Conservation (phyloP, 2,113 vertebrate genomes). For the Gadus chalcogrammus region DNA sequence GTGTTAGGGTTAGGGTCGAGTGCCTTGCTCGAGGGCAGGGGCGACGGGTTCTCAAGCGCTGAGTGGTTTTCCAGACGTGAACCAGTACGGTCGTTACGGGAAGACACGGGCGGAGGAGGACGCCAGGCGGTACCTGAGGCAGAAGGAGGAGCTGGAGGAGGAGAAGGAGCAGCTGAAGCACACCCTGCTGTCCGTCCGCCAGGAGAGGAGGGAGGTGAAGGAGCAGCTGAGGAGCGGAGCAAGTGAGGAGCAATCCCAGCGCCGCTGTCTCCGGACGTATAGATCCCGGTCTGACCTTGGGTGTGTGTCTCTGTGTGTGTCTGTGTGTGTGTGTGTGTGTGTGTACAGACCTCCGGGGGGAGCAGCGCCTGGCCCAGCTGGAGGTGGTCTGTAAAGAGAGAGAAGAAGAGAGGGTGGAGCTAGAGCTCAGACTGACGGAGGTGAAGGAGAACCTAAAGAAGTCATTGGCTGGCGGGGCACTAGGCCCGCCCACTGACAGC, state of each 20-base stretch:
- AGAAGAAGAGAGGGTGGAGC: constrained; percentile 84
- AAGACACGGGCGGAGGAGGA: constrained; percentile 96
- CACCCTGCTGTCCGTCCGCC: constrained; percentile 76
- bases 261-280: neutral
- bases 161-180: constrained; percentile 84
- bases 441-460: constrained; percentile 94
- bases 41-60: no score
- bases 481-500: constrained; percentile 75
- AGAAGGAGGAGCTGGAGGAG: constrained; percentile 91
- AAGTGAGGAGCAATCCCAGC: constrained; percentile 66
- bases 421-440: constrained; percentile 86
- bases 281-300: constrained; percentile 1
- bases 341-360: constrained; percentile 52
- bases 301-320: neutral
- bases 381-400: constrained; percentile 85
- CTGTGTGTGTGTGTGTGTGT: constrained; percentile 6
- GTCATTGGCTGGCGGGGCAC: constrained; percentile 84
- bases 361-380: constrained; percentile 75
- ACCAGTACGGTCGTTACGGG: constrained; percentile 88
- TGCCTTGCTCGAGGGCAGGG: no score
- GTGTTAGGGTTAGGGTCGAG: no score
- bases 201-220: constrained; percentile 83
- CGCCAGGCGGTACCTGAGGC: constrained; percentile 80
- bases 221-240: constrained; percentile 77
- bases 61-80: constrained; percentile 73